Base-by-base conservation (phyloP, 2,888 invertebrate species). In the Hylaea fasciaria region DNA sequence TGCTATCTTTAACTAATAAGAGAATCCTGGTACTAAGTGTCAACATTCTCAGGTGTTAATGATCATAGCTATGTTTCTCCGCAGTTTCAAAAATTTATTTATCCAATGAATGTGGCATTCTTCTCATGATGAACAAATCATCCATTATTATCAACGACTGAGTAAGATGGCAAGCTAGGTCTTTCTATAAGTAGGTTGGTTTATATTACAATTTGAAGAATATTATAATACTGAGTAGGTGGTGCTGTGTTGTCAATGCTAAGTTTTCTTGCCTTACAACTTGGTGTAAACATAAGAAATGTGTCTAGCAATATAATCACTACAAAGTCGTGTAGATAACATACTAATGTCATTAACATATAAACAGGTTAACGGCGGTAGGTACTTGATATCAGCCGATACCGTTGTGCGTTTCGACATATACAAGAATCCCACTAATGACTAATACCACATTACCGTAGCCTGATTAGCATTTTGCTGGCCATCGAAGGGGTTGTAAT, bases 401-500 rank as follows among this genome's bases (percentile, higher is more conserved):
- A 79, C 73, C 77, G 78, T 80, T 76, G 73, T 59, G 67, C 70
- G 64, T 73, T 56, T 54, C 58, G 46, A 70, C 78, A 76, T 74
- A 77, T 77, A 81, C 73, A 70, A 72, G 67, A 76, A 73, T 71
- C 71, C 60, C 63, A 73, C 50, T 68, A 75, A 76, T 82, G 81
- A 82, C 72, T 80, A 81, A 78, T 77, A 72, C 40, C 59, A 69
- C 70, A 80, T 78, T 94, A 94, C 85, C 94, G 94, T 80, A 91
- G 92, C 62, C 80, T 88, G 91, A 83, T 87, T 91, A 68, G 85
- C 85, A 85, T 87, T 89, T 76, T 86, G 88, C 73, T 91, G 94
- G 74, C 96, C 96, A 71, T 97, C 97, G 87, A 99, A 99, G 29
- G 98, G 98, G 91, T 98, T 98, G 89, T 98, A 98, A 80, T 98